Percentiles rank a stretch among this genome's conserved stretches.
These are phyloP conservation scores for Paradoxurus hermaphroditus DNA, from an alignment of 2,113 vertebrate species.

Conservation along the genomic window DNA sequence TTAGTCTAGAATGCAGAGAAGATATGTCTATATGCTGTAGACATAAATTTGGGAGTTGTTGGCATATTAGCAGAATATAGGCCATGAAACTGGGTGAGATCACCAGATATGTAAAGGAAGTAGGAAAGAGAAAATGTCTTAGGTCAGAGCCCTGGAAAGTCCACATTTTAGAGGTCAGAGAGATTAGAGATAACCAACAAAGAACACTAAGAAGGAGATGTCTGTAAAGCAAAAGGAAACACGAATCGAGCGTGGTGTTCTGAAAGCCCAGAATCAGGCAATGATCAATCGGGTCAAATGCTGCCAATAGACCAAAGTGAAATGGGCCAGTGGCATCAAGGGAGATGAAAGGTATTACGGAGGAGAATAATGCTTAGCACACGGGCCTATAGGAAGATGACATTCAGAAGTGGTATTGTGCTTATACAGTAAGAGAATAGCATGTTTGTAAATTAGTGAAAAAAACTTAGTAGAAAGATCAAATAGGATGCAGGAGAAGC, in stretches of 20 bases:
- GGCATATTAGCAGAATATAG: slow-evolving; percentile 46
- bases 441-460: not conserved
- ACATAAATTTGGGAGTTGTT: slow-evolving; percentile 15
- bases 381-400: not conserved
- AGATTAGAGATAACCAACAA: not conserved
- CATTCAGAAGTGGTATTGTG: not conserved
- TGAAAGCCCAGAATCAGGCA: not conserved
- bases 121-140: not conserved
- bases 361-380: not conserved
- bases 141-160: not conserved
- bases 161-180: not conserved
- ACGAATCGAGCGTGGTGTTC: not conserved
- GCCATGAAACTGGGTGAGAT: not conserved
- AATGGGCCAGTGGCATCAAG: not conserved
- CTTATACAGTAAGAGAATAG: not conserved
- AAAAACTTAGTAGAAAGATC: not conserved
- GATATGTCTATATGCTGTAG: not conserved
- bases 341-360: not conserved
- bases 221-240: not conserved
- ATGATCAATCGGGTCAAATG: not conserved
- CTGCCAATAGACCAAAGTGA: not conserved
- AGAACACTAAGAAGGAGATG: not conserved
- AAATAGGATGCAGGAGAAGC: not conserved
- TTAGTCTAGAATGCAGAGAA: not conserved
- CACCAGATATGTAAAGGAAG: not conserved